Evolutionary conservation across 30 jellyfish, hydroid and myxozoan genomes (phyloP).

Genomic region (Aurelia sp.): DNA sequence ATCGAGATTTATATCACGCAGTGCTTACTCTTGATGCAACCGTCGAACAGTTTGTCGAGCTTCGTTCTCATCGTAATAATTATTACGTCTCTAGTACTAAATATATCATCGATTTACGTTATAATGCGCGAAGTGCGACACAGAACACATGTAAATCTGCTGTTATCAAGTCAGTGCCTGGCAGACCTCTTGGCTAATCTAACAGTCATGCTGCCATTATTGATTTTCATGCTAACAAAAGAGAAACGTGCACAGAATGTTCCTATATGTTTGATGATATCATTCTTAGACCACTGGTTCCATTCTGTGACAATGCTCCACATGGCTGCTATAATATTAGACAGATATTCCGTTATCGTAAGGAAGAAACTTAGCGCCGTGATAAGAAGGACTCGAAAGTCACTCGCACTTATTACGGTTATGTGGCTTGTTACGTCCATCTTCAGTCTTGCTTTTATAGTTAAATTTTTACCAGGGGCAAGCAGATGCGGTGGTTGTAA

Average conservation of each 20-base stretch:
- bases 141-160: conserved; percentile 49
- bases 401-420: conserved; percentile 44
- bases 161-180: conserved; percentile 34
- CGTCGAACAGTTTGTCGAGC: conserved; percentile 1
- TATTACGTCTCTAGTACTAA: not conserved
- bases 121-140: conserved; percentile 45
- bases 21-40: conserved; percentile 9
- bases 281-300: conserved; percentile 55
- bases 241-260: conserved; percentile 16
- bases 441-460: conserved; percentile 5
- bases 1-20: not conserved
- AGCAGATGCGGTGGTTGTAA: not conserved
- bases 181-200: conserved; percentile 26
- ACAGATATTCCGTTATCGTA: conserved; percentile 51
- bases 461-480: not conserved
- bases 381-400: conserved; percentile 25
- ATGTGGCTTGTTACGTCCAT: conserved; percentile 38
- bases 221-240: not conserved
- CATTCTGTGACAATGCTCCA: conserved; percentile 58
- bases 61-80: conserved; percentile 5
- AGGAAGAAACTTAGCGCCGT: conserved; percentile 15
- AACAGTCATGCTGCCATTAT: conserved; percentile 42
- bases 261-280: conserved; percentile 8
- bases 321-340: conserved; percentile 49
- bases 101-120: conserved; percentile 36